These are phyloP conservation scores for Scaptomyza reducta DNA, from an alignment of 2,888 invertebrate genomes.

Conservation along the genomic window DNA sequence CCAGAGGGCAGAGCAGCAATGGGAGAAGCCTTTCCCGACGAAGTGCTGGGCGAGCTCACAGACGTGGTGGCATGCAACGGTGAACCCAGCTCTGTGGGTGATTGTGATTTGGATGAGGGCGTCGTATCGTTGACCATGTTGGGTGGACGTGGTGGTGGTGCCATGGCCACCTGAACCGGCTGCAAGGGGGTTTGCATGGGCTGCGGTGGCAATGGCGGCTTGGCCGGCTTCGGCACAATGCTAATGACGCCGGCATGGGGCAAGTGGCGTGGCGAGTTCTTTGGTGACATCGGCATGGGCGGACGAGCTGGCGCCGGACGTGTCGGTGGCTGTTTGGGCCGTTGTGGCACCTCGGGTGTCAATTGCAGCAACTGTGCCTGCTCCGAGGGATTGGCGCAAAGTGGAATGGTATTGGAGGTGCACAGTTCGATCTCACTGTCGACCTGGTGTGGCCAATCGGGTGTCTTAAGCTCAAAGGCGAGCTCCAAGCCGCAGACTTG, in stretches of 20 bases:
- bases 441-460: conserved; percentile 93
- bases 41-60: conserved; percentile 64
- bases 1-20: conserved; percentile 52
- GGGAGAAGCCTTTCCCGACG: conserved; percentile 78
- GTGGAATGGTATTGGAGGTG: conserved; percentile 92
- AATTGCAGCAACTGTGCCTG: conserved; percentile 82
- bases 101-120: conserved; percentile 78
- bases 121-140: conserved; percentile 63
- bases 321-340: conserved; percentile 85
- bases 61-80: conserved; percentile 60
- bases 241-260: conserved; percentile 86
- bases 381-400: conserved; percentile 85
- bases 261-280: conserved; percentile 84
- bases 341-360: conserved; percentile 85
- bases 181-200: conserved; percentile 68
- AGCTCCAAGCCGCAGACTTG: conserved; percentile 88
- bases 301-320: conserved; percentile 86
- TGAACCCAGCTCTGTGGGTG: conserved; percentile 72
- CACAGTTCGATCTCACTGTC: conserved; percentile 93
- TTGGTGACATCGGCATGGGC: conserved; percentile 86
- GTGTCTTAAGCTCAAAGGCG: conserved; percentile 91
- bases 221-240: conserved; percentile 79
- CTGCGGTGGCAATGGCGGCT: conserved; percentile 80
- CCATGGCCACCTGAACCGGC: conserved; percentile 58
- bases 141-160: conserved; percentile 66